A percentile compares a stretch with the other conserved stretches of the same genome.
Conservation (phyloP, 2,113 vertebrate species). For the Larimichthys polyactis region DNA sequence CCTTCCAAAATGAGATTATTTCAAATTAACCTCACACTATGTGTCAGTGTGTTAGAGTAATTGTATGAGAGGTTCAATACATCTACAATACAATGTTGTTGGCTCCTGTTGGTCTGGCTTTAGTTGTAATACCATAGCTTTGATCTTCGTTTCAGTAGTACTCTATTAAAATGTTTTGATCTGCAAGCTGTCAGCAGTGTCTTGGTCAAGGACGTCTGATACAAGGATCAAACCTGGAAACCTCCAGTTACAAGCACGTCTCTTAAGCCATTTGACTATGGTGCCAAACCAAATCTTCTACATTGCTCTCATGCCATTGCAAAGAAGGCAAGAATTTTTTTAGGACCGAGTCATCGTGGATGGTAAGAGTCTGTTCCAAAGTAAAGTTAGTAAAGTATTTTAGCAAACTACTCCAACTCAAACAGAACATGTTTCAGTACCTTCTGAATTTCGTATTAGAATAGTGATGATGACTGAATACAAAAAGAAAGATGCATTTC, state of each 20-base stretch:
- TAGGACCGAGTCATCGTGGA: constrained; percentile 6
- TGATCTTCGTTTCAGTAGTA: constrained; percentile 39
- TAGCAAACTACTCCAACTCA: background rate
- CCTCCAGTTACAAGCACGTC: constrained; percentile 60
- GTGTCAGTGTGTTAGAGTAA: background rate
- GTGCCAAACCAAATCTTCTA: constrained; percentile 55
- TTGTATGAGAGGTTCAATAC: constrained; percentile 2
- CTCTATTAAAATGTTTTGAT: constrained; percentile 59
- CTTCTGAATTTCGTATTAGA: background rate
- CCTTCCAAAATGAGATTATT: background rate
- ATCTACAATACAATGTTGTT: background rate
- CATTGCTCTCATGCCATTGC: constrained; percentile 58
- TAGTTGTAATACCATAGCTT: constrained; percentile 28
- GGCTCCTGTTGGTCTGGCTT: constrained; percentile 15
- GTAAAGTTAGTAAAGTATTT: constrained; percentile 15
- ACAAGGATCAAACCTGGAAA: constrained; percentile 59
- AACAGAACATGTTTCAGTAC: background rate
- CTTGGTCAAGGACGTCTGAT: constrained; percentile 54
- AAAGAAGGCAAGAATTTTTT: constrained; percentile 33
- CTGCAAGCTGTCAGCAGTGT: constrained; percentile 46
- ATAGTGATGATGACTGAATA: background rate
- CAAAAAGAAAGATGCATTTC: background rate
- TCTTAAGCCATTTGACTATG: constrained; percentile 34
- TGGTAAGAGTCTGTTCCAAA: constrained; percentile 17
- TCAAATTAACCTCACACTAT: background rate